These are phyloP conservation scores for Syrmaticus mikado DNA, from an alignment of 2,113 vertebrate genomes.

Conservation along the genomic window DNA sequence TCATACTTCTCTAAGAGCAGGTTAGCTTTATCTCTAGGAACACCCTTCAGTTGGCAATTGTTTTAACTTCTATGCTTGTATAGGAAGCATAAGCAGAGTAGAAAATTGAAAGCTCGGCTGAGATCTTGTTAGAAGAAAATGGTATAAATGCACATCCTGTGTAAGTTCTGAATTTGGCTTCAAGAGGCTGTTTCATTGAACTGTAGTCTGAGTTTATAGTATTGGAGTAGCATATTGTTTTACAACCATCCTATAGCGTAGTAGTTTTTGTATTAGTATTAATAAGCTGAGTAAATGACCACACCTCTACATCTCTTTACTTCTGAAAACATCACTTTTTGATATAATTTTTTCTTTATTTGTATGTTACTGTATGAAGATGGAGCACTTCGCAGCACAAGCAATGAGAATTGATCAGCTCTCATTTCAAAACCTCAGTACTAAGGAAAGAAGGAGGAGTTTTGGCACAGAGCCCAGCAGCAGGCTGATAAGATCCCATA, in stretches of 20 bases:
- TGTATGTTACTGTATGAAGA: not conserved
- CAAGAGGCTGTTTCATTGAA: not conserved
- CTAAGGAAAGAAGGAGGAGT: not conserved
- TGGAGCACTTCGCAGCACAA: not conserved
- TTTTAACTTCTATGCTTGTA: not conserved
- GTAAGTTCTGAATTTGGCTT: not conserved
- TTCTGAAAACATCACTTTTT: not conserved
- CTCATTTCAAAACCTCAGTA: not conserved
- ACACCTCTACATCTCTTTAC: not conserved
- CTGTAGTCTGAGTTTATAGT: not conserved
- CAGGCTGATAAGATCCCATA: not conserved
- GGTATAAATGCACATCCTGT: not conserved
- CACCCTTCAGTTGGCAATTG: not conserved
- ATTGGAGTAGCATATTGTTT: not conserved
- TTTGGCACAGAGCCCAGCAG: conserved; percentile 18
- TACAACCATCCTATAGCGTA: not conserved
- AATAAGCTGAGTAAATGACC: not conserved
- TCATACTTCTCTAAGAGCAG: not conserved
- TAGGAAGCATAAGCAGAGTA: not conserved
- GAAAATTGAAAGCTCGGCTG: not conserved
- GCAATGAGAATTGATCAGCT: not conserved
- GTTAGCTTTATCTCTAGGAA: not conserved
- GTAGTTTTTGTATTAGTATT: not conserved
- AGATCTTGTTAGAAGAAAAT: not conserved
- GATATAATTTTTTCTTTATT: not conserved